Percentiles rank a stretch among this genome's conserved stretches.
Evolutionary conservation across 2,113 vertebrate species (phyloP).

Genomic region (Gulo gulo): DNA sequence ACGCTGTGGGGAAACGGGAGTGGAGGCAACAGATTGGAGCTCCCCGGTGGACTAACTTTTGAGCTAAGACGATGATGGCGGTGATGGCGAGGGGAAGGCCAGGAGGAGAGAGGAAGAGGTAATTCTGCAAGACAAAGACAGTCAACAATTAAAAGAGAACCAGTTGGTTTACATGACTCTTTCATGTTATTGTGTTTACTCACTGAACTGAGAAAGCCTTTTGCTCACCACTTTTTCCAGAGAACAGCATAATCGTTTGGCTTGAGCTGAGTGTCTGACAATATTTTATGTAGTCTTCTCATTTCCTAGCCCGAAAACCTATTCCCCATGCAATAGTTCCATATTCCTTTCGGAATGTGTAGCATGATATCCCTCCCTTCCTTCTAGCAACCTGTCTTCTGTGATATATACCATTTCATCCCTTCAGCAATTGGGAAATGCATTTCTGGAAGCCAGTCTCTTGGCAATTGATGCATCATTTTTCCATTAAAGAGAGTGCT

Average conservation of each 20-base stretch:
- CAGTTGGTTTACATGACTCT: not conserved
- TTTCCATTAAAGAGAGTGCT: conserved; percentile 79
- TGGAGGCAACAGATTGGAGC: not conserved
- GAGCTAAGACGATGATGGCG: not conserved
- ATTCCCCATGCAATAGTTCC: conserved; percentile 40
- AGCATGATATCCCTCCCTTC: not conserved
- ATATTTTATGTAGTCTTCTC: conserved; percentile 29
- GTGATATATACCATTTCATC: conserved; percentile 57
- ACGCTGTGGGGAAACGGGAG: not conserved
- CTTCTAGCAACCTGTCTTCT: conserved; percentile 29
- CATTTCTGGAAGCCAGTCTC: conserved; percentile 71
- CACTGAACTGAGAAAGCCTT: not conserved
- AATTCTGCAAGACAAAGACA: not conserved
- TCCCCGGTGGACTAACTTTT: not conserved
- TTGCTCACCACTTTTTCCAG: not conserved
- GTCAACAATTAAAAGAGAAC: not conserved
- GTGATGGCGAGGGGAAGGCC: not conserved
- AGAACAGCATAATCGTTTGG: conserved; percentile 30
- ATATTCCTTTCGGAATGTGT: conserved; percentile 53
- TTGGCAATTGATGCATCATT: conserved; percentile 78
- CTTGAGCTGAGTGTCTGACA: conserved; percentile 15
- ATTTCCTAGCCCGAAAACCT: conserved; percentile 33
- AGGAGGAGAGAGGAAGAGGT: not conserved
- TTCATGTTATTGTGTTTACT: not conserved
- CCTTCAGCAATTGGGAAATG: conserved; percentile 69